These are phyloP conservation scores for Drosophila mulleri DNA, from an alignment of 2,888 invertebrate genomes.

Conservation along the genomic window DNA sequence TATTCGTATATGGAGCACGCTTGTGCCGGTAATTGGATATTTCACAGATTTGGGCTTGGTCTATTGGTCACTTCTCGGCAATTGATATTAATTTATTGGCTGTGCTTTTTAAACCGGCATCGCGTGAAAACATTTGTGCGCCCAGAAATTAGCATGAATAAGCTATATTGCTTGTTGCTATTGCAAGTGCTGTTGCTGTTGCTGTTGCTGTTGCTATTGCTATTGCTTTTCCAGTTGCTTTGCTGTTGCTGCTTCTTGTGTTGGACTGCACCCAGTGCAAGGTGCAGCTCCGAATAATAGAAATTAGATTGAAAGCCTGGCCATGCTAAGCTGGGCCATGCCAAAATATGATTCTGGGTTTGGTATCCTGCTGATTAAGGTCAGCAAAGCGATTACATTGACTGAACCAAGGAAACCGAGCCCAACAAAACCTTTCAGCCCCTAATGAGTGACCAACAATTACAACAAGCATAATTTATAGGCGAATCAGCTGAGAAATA, in stretches of 20 bases:
- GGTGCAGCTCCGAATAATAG: slow-evolving; percentile 76
- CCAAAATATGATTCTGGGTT: slow-evolving; percentile 39
- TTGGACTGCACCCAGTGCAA: slow-evolving; percentile 39
- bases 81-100: slow-evolving; percentile 75
- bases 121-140: slow-evolving; percentile 73
- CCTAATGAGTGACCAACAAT: slow-evolving; percentile 8
- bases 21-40: slow-evolving; percentile 52
- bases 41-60: slow-evolving; percentile 56
- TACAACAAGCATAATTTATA: background rate
- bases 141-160: slow-evolving; percentile 53
- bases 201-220: slow-evolving; percentile 46
- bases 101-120: slow-evolving; percentile 43
- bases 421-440: slow-evolving; percentile 23
- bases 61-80: slow-evolving; percentile 42
- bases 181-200: slow-evolving; percentile 38
- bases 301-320: slow-evolving; percentile 68
- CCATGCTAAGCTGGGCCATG: slow-evolving; percentile 1
- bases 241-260: slow-evolving; percentile 37
- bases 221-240: slow-evolving; percentile 18
- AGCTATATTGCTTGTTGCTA: slow-evolving; percentile 61
- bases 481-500: background rate
- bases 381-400: slow-evolving; percentile 40
- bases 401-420: slow-evolving; percentile 35
- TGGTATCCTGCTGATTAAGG: slow-evolving; percentile 66
- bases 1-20: background rate